Evolutionary conservation across 2,113 vertebrate species (phyloP).

Genomic region (Amphiprion ocellaris): DNA sequence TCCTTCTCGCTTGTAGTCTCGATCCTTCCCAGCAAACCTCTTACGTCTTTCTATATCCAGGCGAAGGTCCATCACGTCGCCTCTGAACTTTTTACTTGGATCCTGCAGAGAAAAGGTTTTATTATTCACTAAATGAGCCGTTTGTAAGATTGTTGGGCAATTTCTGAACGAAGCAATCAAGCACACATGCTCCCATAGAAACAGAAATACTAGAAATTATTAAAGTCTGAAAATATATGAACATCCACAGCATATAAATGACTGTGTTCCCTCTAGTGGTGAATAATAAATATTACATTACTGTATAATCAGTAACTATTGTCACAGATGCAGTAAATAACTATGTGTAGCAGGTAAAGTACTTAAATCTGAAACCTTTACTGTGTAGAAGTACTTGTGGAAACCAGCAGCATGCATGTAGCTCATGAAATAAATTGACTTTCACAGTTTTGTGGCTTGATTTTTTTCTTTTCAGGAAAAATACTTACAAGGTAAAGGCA

Average conservation of each 20-base stretch:
- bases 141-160: neutral
- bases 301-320: neutral
- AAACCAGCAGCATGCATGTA: slow-evolving; percentile 77
- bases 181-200: slow-evolving; percentile 7
- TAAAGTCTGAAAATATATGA: neutral
- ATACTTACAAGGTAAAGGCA: slow-evolving; percentile 95
- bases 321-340: neutral
- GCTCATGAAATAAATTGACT: slow-evolving; percentile 49
- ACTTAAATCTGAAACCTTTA: neutral
- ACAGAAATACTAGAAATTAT: neutral
- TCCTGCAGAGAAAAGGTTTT: slow-evolving; percentile 82
- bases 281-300: neutral
- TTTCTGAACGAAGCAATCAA: slow-evolving; percentile 40
- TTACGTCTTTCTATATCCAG: slow-evolving; percentile 98
- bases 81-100: slow-evolving; percentile 92
- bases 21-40: slow-evolving; percentile 92
- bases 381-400: neutral
- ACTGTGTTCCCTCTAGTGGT: slow-evolving; percentile 49
- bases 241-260: neutral
- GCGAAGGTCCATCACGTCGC: slow-evolving; percentile 95
- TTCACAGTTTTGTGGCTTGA: slow-evolving; percentile 73
- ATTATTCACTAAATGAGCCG: neutral
- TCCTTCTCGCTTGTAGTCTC: slow-evolving; percentile 91
- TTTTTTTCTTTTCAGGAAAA: slow-evolving; percentile 81
- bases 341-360: slow-evolving; percentile 10